Conservation (phyloP, 1,140 invertebrate genomes). For the Zaprionus taronus region DNA sequence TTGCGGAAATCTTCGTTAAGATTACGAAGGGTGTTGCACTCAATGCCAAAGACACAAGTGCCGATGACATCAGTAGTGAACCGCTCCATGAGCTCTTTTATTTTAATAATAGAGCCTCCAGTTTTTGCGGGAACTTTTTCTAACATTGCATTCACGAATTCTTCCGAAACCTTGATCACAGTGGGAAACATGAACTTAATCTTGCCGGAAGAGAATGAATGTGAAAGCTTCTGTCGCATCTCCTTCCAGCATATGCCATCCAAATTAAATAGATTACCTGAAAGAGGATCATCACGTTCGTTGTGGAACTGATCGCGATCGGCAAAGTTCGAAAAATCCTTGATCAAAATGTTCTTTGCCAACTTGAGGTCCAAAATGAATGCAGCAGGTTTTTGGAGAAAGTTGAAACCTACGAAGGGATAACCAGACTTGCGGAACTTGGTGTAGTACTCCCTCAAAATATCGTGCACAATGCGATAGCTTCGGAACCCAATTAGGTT, state of each 20-base stretch:
- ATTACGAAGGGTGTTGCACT: conserved; percentile 84
- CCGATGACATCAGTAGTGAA: conserved; percentile 87
- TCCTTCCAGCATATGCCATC: conserved; percentile 85
- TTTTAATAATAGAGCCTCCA: conserved; percentile 84
- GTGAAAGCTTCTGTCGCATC: conserved; percentile 84
- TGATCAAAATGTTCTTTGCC: conserved; percentile 85
- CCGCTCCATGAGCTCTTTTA: conserved; percentile 87
- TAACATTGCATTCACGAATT: conserved; percentile 49
- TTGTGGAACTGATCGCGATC: conserved; percentile 85
- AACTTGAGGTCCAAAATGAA: conserved; percentile 70
- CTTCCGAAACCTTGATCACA: conserved; percentile 72
- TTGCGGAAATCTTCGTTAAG: conserved; percentile 84
- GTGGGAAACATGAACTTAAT: conserved; percentile 86
- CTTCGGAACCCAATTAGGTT: conserved; percentile 71
- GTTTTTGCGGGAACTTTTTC: conserved; percentile 53
- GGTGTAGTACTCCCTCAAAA: conserved; percentile 48
- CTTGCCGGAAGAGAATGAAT: conserved; percentile 86
- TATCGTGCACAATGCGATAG: conserved; percentile 28
- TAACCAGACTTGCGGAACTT: conserved; percentile 60
- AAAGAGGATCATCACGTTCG: conserved; percentile 80
- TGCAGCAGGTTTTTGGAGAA: conserved; percentile 48
- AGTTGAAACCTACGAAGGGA: conserved; percentile 68
- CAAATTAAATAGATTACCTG: conserved; percentile 74
- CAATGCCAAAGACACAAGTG: conserved; percentile 85
- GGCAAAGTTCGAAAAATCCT: conserved; percentile 86